Evolutionary conservation across 2,888 invertebrate genomes (phyloP).

Genomic region (Sinelater perroti): DNA sequence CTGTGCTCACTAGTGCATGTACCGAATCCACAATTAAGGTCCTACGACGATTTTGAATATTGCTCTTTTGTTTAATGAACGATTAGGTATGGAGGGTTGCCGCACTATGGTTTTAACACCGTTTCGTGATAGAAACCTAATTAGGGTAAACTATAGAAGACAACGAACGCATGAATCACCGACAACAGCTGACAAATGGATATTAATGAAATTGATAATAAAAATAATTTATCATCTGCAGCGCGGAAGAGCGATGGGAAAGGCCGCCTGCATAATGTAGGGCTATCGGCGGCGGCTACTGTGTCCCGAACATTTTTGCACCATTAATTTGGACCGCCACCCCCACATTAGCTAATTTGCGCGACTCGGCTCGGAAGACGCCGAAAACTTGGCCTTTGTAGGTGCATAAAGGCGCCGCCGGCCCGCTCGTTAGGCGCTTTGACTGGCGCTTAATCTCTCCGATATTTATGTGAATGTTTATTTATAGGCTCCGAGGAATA

Average conservation of each 20-base stretch:
- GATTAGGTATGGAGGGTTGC: background rate
- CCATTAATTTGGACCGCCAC: constrained; percentile 34
- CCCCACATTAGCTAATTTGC: constrained; percentile 30
- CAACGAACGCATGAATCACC: constrained; percentile 48
- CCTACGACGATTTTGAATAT: background rate
- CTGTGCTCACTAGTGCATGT: constrained; percentile 2
- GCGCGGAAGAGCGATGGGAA: constrained; percentile 50
- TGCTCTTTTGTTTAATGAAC: background rate
- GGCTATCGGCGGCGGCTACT: constrained; percentile 39
- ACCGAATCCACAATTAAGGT: constrained; percentile 5
- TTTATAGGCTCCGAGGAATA: constrained; percentile 12
- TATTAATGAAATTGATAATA: constrained; percentile 57
- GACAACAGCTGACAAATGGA: constrained; percentile 56
- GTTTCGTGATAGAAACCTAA: constrained; percentile 32
- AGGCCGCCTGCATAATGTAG: constrained; percentile 41
- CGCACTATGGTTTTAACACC: background rate
- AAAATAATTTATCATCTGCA: constrained; percentile 54
- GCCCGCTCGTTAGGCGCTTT: background rate
- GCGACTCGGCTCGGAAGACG: constrained; percentile 4
- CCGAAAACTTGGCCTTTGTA: background rate
- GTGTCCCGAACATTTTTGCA: constrained; percentile 36
- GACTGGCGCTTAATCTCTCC: constrained; percentile 3
- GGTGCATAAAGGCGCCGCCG: background rate
- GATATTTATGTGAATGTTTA: constrained; percentile 4
- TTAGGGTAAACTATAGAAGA: constrained; percentile 15